Percentiles rank a stretch among this genome's conserved stretches.
Conservation (phyloP, 1,140 invertebrate species). For the Alviniconcha marisindica region DNA sequence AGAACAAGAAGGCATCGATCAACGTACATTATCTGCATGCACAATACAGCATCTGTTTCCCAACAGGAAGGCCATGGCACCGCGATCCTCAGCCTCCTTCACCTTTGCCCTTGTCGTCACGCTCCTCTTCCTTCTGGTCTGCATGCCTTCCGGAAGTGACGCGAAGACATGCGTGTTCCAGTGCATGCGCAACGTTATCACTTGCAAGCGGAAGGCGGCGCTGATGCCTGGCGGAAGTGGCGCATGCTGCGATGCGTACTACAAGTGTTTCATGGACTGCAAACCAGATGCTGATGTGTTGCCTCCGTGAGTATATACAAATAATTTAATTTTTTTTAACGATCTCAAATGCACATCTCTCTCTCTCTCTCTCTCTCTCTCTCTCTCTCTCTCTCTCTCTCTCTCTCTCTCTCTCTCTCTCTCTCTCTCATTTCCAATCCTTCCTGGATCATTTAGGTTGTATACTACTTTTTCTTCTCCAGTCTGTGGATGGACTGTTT, state of each 20-base stretch:
- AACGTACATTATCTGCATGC: too few relatives aligned
- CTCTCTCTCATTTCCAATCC: background rate
- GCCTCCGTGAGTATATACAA: background rate
- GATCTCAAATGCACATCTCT: background rate
- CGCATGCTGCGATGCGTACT: conserved; percentile 11
- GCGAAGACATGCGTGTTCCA: background rate
- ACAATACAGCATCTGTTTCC: too few relatives aligned
- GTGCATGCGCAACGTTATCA: conserved; percentile 20
- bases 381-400: background rate
- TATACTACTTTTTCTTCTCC: too few relatives aligned
- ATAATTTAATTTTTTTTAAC: background rate
- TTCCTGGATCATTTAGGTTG: too few relatives aligned
- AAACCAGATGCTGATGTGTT: background rate
- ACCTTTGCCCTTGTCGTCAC: background rate
- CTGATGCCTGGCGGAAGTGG: background rate
- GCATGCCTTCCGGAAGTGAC: background rate
- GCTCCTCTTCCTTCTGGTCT: background rate
- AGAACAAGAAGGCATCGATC: too few relatives aligned
- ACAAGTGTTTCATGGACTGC: conserved; percentile 1
- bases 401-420: background rate
- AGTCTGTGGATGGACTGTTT: too few relatives aligned
- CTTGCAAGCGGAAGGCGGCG: conserved; percentile 23
- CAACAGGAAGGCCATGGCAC: too few relatives aligned
- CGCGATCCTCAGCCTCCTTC: background rate
- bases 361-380: background rate